A percentile compares a stretch with the other conserved stretches of the same genome.
These are phyloP conservation scores for Macrochelys suwanniensis DNA, from an alignment of 2,797 vertebrate genomes.

Conservation along the genomic window DNA sequence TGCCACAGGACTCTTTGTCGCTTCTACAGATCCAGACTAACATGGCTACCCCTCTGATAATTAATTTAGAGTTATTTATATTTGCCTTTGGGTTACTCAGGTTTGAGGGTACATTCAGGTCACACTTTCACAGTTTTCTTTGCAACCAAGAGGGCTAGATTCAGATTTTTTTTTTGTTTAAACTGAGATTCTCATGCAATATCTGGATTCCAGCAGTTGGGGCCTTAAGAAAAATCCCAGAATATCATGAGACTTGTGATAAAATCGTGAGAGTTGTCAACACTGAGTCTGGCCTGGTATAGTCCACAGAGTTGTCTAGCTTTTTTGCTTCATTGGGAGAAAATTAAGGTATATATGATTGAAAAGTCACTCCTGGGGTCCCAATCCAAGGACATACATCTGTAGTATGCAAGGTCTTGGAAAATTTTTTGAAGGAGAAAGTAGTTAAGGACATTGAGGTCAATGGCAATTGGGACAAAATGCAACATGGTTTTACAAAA, in stretches of 20 bases:
- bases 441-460: too few species aligned
- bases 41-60: too few species aligned
- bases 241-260: neutral
- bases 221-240: neutral
- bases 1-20: too few species aligned
- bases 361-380: rapidly evolving
- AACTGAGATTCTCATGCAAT: neutral
- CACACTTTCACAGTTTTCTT: neutral
- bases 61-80: neutral
- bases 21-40: too few species aligned
- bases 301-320: neutral
- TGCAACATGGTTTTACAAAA: too few species aligned
- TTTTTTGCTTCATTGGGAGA: neutral
- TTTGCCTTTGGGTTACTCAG: neutral
- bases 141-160: rapidly evolving
- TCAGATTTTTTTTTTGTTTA: neutral
- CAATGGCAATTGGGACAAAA: too few species aligned
- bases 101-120: neutral
- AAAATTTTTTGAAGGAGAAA: too few species aligned
- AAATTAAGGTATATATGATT: neutral
- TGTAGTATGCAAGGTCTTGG: too few species aligned
- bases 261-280: rapidly evolving
- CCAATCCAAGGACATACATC: neutral
- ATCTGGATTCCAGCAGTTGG: neutral
- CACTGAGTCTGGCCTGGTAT: neutral